Evolutionary conservation across 30 jellyfish, hydroid and myxozoan genomes (phyloP).

Genomic region (Chrysaora quinquecirrha): DNA sequence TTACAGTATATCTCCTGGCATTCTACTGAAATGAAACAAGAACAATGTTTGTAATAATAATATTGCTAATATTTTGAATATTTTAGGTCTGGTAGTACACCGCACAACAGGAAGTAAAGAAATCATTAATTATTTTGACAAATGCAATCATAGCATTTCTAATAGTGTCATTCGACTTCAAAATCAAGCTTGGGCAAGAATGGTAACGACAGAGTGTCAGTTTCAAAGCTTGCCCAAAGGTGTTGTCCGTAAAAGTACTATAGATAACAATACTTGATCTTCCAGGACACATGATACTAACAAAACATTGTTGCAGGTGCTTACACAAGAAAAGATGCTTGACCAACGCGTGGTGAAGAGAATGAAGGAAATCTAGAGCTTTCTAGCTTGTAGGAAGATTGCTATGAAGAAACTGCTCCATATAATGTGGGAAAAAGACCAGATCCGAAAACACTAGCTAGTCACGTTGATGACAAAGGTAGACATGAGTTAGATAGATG

Average conservation of each 20-base stretch:
- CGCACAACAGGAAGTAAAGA: slow-evolving; percentile 23
- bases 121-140: slow-evolving; percentile 1
- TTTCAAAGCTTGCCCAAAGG: slow-evolving; percentile 7
- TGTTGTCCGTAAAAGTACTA: slow-evolving; percentile 18
- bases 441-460: slow-evolving; percentile 10
- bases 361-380: background rate
- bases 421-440: slow-evolving; percentile 20
- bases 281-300: slow-evolving; percentile 28
- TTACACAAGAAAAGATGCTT: background rate
- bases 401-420: background rate
- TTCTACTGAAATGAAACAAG: too few relatives aligned
- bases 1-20: background rate
- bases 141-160: slow-evolving; percentile 3
- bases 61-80: too few relatives aligned
- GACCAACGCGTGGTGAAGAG: background rate
- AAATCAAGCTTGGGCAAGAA: slow-evolving; percentile 26
- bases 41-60: too few relatives aligned
- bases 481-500: slow-evolving; percentile 9
- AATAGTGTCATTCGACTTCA: slow-evolving; percentile 23
- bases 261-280: slow-evolving; percentile 28
- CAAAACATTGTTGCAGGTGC: too few relatives aligned
- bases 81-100: slow-evolving; percentile 23
- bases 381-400: background rate
- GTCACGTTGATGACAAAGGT: slow-evolving; percentile 18
- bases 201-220: background rate